phyloP scores from a whole-genome alignment of 1,140 invertebrate species.

The Laupala kohalensis region DNA sequence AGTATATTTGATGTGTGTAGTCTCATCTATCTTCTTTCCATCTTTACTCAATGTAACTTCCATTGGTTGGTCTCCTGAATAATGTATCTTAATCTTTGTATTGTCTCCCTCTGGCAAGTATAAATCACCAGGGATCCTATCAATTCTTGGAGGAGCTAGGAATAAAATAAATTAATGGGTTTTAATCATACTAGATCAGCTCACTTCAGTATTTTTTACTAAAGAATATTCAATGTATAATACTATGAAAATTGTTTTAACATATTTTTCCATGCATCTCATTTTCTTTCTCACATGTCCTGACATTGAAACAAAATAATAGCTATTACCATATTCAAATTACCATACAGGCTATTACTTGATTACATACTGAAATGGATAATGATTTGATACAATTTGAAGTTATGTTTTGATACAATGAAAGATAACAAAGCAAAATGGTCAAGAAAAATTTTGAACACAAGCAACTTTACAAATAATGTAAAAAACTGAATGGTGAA shows the following conservation, averaged over 20 bases:
- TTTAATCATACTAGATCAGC: neutral
- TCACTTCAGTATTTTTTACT: neutral
- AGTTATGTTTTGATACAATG: no score
- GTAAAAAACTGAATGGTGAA: no score
- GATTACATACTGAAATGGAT: no score
- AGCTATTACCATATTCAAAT: no score
- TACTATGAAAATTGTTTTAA: neutral
- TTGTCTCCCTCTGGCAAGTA: slow-evolving; percentile 88
- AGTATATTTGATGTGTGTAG: slow-evolving; percentile 75
- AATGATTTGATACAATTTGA: no score
- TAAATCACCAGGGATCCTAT: slow-evolving; percentile 77
- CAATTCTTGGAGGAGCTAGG: slow-evolving; percentile 80
- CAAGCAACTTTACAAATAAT: no score
- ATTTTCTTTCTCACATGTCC: neutral
- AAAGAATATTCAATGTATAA: neutral
- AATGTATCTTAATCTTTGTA: slow-evolving; percentile 87
- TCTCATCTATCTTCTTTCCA: slow-evolving; percentile 61
- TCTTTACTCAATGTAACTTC: slow-evolving; percentile 71
- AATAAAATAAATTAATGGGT: slow-evolving; percentile 5
- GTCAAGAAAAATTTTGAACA: no score
- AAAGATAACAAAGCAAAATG: no score
- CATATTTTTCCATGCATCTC: neutral
- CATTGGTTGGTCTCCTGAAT: slow-evolving; percentile 84
- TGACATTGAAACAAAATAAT: no score
- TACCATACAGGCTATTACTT: no score